Evolutionary conservation across 2,888 invertebrate genomes (phyloP), one percentile per base, ranked within the genome.

Genomic region (Cerastis leucographa): DNA sequence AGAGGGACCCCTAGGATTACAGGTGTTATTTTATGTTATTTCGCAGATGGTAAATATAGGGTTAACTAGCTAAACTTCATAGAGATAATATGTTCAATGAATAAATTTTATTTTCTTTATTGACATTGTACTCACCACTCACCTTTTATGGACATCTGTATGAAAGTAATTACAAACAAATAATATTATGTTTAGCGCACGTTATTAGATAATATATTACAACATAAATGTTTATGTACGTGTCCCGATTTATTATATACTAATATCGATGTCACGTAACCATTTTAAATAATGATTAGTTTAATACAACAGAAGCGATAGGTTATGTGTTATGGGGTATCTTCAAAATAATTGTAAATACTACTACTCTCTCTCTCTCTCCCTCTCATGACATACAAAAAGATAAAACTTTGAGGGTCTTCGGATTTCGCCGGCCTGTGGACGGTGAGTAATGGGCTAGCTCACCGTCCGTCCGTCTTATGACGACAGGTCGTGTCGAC

Each of bases 151-250:
- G 22, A 59, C 56, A 40, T 44, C 51, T 35, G 44, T 17, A 22
- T 44, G 29, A 22, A 51, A 76, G 42, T 35, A 51, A 42, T 49
- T 17, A 69, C 35, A 54, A 59, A 59, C 29, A 61, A 75, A 49
- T 42, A 49, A 35, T 64, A 35, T 56, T 44, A 44, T 77, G 44
- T 25, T 42, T 9, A n/a, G 42, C 49, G 25, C 49, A 80, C 35
- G 62, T 51, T 80, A 46, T 81, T 81, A 81, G 42, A 56, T 49
- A 74, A 74, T 65, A 51, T 64, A 56, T 79, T 74, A 64, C 56
- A 22, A 64, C 80, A 68, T 29, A 12, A 19, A 68, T 51, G n/a
- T 72, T 44, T 73, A 22, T 4, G 44, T 66, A 54, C 73, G 66
- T 78, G 72, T 40, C 42, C 12, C 29, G 35, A 46, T 40, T 46